Conservation (phyloP, 2,113 vertebrate genomes). For the Thinocorus orbignyianus region DNA sequence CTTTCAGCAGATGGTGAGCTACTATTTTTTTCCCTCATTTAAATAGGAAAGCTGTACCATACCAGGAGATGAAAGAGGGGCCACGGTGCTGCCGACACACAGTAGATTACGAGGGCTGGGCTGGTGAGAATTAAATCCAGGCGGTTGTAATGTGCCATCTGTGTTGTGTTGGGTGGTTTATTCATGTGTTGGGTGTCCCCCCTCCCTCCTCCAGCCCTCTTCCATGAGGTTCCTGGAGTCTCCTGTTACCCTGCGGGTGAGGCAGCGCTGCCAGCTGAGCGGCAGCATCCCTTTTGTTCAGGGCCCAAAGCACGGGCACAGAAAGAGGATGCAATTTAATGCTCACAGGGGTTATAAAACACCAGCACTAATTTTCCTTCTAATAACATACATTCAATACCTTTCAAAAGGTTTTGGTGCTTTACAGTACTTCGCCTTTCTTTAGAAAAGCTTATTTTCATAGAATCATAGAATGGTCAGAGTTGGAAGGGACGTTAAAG, state of each 20-base stretch:
- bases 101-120: constrained; percentile 53
- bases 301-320: not conserved
- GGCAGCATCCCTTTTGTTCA: not conserved
- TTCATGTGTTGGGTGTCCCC: not conserved
- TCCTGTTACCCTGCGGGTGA: not conserved
- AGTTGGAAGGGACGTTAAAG: no score
- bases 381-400: not conserved
- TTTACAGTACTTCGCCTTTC: not conserved
- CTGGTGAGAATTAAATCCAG: constrained; percentile 58
- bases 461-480: no score
- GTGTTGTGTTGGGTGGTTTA: not conserved
- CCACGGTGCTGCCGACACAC: not conserved
- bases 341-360: not conserved
- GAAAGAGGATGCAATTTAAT: not conserved
- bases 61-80: constrained; percentile 43
- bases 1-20: constrained; percentile 66
- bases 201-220: rapidly evolving
- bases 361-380: not conserved
- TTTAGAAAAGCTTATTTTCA: not conserved
- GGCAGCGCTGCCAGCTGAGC: not conserved
- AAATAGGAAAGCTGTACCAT: constrained; percentile 32
- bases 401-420: not conserved
- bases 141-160: constrained; percentile 51
- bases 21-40: constrained; percentile 62
- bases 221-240: not conserved